phyloP scores from a whole-genome alignment of 1,140 invertebrate species.

The Saccostrea glomerata region DNA sequence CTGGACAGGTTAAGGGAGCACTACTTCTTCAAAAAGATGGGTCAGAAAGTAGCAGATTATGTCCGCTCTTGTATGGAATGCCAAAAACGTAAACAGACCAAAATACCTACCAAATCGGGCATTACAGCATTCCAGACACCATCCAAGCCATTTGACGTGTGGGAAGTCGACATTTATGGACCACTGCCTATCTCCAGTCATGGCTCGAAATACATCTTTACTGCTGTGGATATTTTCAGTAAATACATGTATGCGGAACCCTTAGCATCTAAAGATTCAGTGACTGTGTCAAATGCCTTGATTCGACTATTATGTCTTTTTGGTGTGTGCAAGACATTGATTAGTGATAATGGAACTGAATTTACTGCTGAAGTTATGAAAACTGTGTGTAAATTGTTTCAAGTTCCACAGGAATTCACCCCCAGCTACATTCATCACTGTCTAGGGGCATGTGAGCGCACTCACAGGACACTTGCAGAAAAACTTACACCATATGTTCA shows the following conservation, averaged over 20 bases:
- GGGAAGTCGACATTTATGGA: slow-evolving; percentile 44
- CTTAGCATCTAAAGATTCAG: slow-evolving; percentile 38
- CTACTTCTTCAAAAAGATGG: slow-evolving; percentile 43
- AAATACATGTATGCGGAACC: slow-evolving; percentile 42
- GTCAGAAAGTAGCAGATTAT: slow-evolving; percentile 42
- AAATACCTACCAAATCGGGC: slow-evolving; percentile 11
- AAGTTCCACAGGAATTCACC: slow-evolving; percentile 38
- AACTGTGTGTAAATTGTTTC: slow-evolving; percentile 1
- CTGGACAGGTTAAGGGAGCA: slow-evolving; percentile 47
- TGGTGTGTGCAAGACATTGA: slow-evolving; percentile 36
- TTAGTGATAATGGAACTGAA: slow-evolving; percentile 36
- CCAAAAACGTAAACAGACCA: slow-evolving; percentile 47
- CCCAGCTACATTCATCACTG: slow-evolving; percentile 47
- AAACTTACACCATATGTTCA: too few relatives aligned
- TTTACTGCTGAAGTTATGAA: slow-evolving; percentile 26
- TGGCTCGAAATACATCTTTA: slow-evolving; percentile 44
- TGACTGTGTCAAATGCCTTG: slow-evolving; percentile 43
- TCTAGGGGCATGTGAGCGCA: slow-evolving; percentile 38
- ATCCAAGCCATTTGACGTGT: slow-evolving; percentile 44
- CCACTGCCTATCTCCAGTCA: slow-evolving; percentile 23
- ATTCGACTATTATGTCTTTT: slow-evolving; percentile 3
- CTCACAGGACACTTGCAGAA: too few relatives aligned
- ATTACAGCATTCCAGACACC: slow-evolving; percentile 44
- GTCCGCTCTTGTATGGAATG: slow-evolving; percentile 48
- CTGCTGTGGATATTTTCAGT: slow-evolving; percentile 46